These are phyloP conservation scores for Nomada ruficornis DNA, from an alignment of 2,888 invertebrate species.

Conservation along the genomic window DNA sequence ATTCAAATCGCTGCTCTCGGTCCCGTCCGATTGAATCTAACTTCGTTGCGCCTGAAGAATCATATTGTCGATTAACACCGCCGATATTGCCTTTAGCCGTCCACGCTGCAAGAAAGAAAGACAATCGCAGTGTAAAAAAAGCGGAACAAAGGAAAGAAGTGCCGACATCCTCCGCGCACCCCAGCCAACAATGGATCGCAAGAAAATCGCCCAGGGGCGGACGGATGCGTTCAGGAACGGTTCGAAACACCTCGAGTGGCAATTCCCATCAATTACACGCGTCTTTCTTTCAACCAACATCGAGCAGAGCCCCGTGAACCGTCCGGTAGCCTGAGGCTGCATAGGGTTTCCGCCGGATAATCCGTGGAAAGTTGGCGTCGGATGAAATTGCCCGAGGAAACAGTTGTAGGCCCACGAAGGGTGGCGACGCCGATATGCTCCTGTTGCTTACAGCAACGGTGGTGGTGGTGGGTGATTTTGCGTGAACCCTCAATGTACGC, in stretches of 20 bases:
- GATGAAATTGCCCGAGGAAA: slow-evolving; percentile 81
- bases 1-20: no score
- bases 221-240: slow-evolving; percentile 34
- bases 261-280: slow-evolving; percentile 56
- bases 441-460: slow-evolving; percentile 21
- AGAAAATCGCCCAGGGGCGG: slow-evolving; percentile 2
- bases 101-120: no score
- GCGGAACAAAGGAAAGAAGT: neutral
- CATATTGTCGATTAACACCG: no score
- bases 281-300: slow-evolving; percentile 50
- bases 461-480: slow-evolving; percentile 64
- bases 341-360: slow-evolving; percentile 75
- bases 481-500: slow-evolving; percentile 75
- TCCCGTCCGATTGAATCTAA: no score
- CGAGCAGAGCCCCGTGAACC: slow-evolving; percentile 36
- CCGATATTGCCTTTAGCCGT: no score
- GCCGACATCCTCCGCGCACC: neutral
- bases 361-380: slow-evolving; percentile 78
- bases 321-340: slow-evolving; percentile 44
- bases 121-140: neutral
- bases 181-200: neutral
- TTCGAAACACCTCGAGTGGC: slow-evolving; percentile 47
- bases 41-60: no score
- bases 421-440: slow-evolving; percentile 20
- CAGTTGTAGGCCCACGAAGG: slow-evolving; percentile 57